Percentiles rank a stretch among this genome's conserved stretches.
These are phyloP conservation scores for Drosophila leonis DNA, from an alignment of 2,888 invertebrate genomes.

Conservation along the genomic window DNA sequence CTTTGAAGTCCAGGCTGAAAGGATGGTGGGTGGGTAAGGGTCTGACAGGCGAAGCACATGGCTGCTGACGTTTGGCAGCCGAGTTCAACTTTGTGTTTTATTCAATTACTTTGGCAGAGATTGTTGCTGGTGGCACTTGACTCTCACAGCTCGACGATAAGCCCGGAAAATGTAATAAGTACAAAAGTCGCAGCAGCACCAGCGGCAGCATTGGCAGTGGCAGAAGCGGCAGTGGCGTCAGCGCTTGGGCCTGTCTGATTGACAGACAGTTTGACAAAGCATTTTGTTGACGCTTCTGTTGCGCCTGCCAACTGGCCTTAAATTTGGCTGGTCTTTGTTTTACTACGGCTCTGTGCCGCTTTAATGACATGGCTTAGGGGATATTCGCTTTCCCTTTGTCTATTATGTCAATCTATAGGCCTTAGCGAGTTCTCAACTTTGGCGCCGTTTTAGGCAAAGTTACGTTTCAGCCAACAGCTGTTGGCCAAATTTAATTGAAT, in stretches of 20 bases:
- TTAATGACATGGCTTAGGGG: conserved; percentile 33
- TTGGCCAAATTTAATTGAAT: conserved; percentile 70
- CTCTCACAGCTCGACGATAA: conserved; percentile 60
- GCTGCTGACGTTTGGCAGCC: conserved; percentile 62
- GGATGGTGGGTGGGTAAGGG: conserved; percentile 1
- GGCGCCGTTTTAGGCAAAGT: conserved; percentile 37
- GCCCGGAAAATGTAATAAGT: conserved; percentile 71
- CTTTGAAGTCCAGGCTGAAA: conserved; percentile 34
- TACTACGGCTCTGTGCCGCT: conserved; percentile 12
- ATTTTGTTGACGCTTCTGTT: conserved; percentile 47
- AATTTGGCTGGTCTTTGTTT: conserved; percentile 39
- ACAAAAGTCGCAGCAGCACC: conserved; percentile 44
- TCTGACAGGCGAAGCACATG: conserved; percentile 36
- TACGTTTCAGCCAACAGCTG: conserved; percentile 41
- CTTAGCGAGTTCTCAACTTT: conserved; percentile 23
- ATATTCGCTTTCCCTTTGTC: conserved; percentile 15
- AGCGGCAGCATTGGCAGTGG: too few relatives aligned
- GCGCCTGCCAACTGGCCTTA: conserved; percentile 28
- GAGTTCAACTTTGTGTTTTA: conserved; percentile 68
- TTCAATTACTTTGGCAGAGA: conserved; percentile 74
- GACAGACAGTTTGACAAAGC: conserved; percentile 67
- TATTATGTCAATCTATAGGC: conserved; percentile 26
- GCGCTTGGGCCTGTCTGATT: conserved; percentile 34
- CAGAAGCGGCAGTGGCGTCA: too few relatives aligned
- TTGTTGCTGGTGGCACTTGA: conserved; percentile 48